Evolutionary conservation across 1,140 invertebrate species (phyloP), one percentile per base, ranked within the genome.

Genomic region (Phortica variegata): DNA sequence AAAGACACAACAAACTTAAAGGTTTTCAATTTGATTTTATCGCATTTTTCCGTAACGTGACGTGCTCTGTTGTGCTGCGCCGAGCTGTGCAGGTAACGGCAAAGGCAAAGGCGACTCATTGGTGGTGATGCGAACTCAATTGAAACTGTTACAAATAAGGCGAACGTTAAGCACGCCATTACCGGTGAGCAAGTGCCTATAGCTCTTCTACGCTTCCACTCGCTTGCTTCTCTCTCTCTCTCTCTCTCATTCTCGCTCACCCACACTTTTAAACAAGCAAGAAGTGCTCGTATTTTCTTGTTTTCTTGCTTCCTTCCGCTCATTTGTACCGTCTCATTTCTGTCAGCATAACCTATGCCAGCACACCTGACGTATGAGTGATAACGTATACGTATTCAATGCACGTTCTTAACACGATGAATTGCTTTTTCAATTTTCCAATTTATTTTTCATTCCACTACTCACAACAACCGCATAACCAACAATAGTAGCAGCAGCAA

Each of bases 371-470:
- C 49, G 54, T 52, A 52, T 56, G 44, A 40, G 54, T 49, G 45
- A 52, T 56, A 52, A 52, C 43, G n/a, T n/a, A n/a, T n/a, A n/a
- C n/a, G n/a, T 21, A 63, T 61, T 62, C 60, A 58, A 43, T 61
- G 56, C 59, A 61, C 60, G 56, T 61, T 58, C 43, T 58, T 60
- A 65, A 60, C 65, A 61, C 58, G 54, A 65, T 65, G 61, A 65
- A 65, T 65, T 65, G 61, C 61, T 63, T 63, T 65, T 65, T 65
- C 60, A 65, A 65, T 65, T 65, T 65, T 65, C 49, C 61, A 65
- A 65, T 65, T 65, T 65, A 65, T 65, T 65, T 65, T 65, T 63
- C 57, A 65, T 60, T 65, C 58, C 23, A 55, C 37, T 39, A 43
- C 47, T 36, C 49, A 56, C 41, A 56, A 32, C 23, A 26, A 26